Evolutionary conservation across 2,888 invertebrate species (phyloP).

Genomic region (Ptychoptera contaminata): DNA sequence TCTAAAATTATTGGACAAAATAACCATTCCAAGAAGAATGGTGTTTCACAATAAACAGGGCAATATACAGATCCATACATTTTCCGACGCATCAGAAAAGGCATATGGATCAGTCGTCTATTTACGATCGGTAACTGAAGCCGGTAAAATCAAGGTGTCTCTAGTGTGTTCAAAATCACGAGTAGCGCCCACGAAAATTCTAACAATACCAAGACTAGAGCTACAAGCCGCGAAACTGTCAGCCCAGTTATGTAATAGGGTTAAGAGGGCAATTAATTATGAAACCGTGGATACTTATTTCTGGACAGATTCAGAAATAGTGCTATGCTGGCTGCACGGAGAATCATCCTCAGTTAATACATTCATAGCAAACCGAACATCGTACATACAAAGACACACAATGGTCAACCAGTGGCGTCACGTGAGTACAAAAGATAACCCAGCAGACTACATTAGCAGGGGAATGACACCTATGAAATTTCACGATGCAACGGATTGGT

Average conservation of each 20-base stretch:
- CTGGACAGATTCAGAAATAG: neutral
- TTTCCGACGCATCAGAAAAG: too few relatives aligned
- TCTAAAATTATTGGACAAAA: neutral
- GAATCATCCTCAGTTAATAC: neutral
- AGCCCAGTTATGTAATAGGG: neutral
- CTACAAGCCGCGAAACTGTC: neutral
- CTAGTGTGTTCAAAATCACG: neutral
- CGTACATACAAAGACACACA: neutral
- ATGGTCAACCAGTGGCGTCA: neutral
- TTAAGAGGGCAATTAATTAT: neutral
- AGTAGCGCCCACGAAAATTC: neutral
- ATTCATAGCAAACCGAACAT: neutral
- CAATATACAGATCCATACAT: neutral
- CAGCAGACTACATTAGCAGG: neutral
- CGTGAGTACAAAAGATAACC: neutral
- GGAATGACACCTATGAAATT: neutral
- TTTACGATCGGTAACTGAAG: neutral
- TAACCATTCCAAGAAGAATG: neutral
- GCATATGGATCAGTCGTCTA: neutral
- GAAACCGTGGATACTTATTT: neutral
- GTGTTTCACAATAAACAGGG: too few relatives aligned
- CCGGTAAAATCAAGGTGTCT: too few relatives aligned
- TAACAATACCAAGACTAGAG: neutral
- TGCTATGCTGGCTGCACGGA: neutral
- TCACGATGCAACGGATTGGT: too few relatives aligned